These are phyloP conservation scores for Carpatolechia fugitivella DNA, from an alignment of 2,888 invertebrate genomes.

Conservation along the genomic window DNA sequence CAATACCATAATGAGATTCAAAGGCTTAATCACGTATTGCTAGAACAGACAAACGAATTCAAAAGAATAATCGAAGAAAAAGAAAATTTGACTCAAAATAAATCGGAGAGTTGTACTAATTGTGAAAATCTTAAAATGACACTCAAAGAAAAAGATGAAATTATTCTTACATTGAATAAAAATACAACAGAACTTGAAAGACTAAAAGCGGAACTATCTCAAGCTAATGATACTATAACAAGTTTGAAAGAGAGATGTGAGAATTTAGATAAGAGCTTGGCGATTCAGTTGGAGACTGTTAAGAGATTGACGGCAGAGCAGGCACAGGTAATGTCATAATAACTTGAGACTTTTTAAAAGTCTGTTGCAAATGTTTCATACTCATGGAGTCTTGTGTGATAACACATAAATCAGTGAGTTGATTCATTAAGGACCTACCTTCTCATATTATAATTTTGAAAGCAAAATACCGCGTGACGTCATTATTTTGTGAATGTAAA, in stretches of 20 bases:
- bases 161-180: conserved; percentile 52
- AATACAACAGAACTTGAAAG: conserved; percentile 46
- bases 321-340: conserved; percentile 48
- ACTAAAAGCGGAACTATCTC: conserved; percentile 69
- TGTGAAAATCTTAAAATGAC: conserved; percentile 51
- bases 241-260: conserved; percentile 84
- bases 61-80: conserved; percentile 55
- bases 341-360: neutral
- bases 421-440: too few relatives aligned
- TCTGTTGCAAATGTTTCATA: too few relatives aligned
- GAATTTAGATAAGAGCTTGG: conserved; percentile 82
- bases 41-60: conserved; percentile 71
- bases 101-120: conserved; percentile 39
- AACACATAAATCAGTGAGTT: too few relatives aligned
- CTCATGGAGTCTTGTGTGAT: too few relatives aligned
- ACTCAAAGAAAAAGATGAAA: conserved; percentile 63
- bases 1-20: conserved; percentile 93
- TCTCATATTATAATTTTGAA: too few relatives aligned
- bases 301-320: conserved; percentile 82
- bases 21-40: conserved; percentile 81
- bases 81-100: conserved; percentile 39
- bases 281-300: conserved; percentile 83
- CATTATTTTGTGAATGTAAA: too few relatives aligned
- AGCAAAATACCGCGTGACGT: too few relatives aligned
- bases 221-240: conserved; percentile 76